phyloP scores from a whole-genome alignment of 2,797 vertebrate genomes.

The Ptychadena robeensis region DNA sequence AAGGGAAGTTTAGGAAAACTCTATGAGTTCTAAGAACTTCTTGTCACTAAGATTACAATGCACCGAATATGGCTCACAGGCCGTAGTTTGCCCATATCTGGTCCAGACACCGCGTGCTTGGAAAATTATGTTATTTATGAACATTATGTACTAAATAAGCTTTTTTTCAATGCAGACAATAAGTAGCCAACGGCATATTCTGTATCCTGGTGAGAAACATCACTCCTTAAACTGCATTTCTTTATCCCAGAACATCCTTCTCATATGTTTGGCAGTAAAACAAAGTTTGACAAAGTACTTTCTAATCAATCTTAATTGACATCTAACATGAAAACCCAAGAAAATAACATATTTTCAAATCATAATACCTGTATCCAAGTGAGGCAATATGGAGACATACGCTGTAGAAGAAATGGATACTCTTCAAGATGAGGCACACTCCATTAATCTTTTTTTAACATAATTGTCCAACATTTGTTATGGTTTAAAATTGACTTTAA shows the following conservation, averaged over 20 bases:
- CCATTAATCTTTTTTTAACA: conserved; percentile 36
- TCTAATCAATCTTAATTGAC: conserved; percentile 10
- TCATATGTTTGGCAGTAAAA: conserved; percentile 11
- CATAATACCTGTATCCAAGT: conserved; percentile 19
- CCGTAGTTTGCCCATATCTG: too few species aligned
- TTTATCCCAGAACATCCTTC: conserved; percentile 2
- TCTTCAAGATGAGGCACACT: conserved; percentile 48
- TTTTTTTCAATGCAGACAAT: too few species aligned
- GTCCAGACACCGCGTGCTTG: too few species aligned
- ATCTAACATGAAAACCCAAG: conserved; percentile 30
- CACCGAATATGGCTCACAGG: too few species aligned
- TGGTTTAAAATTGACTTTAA: conserved; percentile 40
- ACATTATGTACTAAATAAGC: too few species aligned
- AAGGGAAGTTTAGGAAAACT: too few species aligned
- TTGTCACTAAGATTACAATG: too few species aligned
- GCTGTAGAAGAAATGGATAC: conserved; percentile 22
- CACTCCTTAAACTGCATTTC: neutral
- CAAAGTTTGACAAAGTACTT: conserved; percentile 44
- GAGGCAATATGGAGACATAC: conserved; percentile 29
- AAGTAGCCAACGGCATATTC: neutral
- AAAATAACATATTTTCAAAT: conserved; percentile 44
- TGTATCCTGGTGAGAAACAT: neutral
- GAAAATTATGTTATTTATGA: too few species aligned
- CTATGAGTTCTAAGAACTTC: too few species aligned
- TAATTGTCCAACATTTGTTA: conserved; percentile 50